These are phyloP conservation scores for Papilio helenus DNA, from an alignment of 1,140 invertebrate species.

Conservation along the genomic window DNA sequence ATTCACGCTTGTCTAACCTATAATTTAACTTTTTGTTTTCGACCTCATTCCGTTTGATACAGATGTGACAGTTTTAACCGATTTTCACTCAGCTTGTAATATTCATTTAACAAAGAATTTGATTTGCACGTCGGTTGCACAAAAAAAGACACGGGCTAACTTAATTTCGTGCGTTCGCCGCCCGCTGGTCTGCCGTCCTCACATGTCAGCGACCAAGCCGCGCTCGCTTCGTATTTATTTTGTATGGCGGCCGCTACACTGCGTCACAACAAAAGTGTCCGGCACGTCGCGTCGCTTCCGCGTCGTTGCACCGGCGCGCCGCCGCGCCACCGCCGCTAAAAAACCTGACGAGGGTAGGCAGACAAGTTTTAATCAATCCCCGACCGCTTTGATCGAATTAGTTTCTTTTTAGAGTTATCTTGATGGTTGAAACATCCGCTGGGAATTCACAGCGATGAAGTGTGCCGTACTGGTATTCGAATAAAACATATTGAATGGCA, in stretches of 20 bases:
- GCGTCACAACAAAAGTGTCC: conserved; percentile 37
- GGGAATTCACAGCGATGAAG: conserved; percentile 10
- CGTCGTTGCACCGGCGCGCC: conserved; percentile 41
- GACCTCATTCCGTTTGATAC: not conserved
- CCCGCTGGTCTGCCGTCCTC: conserved; percentile 38
- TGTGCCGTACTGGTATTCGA: not conserved
- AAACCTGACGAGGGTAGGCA: conserved; percentile 46
- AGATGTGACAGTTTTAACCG: not conserved
- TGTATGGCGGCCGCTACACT: not conserved
- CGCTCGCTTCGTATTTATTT: conserved; percentile 17
- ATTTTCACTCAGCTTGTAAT: not conserved
- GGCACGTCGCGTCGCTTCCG: conserved; percentile 26
- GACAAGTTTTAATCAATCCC: conserved; percentile 40
- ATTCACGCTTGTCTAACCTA: not conserved
- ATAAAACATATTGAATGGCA: not conserved
- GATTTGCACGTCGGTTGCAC: not conserved
- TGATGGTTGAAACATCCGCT: conserved; percentile 20
- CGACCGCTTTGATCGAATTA: conserved; percentile 25
- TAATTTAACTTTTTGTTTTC: not conserved
- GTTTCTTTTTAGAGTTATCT: conserved; percentile 35
- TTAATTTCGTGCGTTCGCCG: conserved; percentile 23
- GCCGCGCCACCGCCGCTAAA: conserved; percentile 34
- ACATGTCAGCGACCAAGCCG: not conserved
- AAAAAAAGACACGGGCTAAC: conserved; percentile 2
- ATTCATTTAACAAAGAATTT: not conserved